Conservation (phyloP, 2,888 invertebrate genomes). For the Glyphotaelius pellucidus region DNA sequence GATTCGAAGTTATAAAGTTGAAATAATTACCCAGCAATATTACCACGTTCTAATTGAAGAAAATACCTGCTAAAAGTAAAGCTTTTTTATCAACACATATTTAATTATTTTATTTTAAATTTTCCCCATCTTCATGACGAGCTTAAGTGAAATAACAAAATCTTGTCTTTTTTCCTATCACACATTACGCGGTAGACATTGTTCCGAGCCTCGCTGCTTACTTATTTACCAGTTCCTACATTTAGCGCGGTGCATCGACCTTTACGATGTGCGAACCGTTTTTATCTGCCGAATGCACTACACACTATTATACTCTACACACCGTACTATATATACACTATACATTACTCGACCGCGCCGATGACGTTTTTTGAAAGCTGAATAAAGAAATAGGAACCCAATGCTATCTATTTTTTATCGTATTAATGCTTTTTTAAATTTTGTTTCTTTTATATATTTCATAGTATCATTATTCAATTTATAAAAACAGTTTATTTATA, state of each 20-base stretch:
- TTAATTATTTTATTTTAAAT: not conserved
- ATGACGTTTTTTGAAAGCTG: slow-evolving; percentile 46
- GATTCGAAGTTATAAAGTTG: too few species aligned
- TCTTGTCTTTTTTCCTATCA: not conserved
- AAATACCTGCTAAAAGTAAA: too few species aligned
- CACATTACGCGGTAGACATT: not conserved
- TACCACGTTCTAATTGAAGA: too few species aligned
- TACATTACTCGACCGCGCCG: not conserved
- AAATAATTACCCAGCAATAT: too few species aligned
- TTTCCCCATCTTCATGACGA: not conserved
- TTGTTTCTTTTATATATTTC: too few species aligned
- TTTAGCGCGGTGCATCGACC: slow-evolving; percentile 23
- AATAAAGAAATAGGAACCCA: not conserved
- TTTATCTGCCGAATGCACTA: slow-evolving; percentile 44
- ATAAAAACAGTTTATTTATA: too few species aligned
- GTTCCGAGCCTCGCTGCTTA: not conserved
- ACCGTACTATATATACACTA: not conserved
- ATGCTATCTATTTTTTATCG: not conserved
- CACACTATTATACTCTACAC: not conserved
- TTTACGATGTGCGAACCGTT: slow-evolving; percentile 38
- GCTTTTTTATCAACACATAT: too few species aligned
- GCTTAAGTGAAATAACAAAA: not conserved
- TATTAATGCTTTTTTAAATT: not conserved
- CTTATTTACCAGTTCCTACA: not conserved
- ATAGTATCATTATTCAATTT: too few species aligned